Conservation (phyloP, 2,113 vertebrate genomes). For the Coreoperca whiteheadi region DNA sequence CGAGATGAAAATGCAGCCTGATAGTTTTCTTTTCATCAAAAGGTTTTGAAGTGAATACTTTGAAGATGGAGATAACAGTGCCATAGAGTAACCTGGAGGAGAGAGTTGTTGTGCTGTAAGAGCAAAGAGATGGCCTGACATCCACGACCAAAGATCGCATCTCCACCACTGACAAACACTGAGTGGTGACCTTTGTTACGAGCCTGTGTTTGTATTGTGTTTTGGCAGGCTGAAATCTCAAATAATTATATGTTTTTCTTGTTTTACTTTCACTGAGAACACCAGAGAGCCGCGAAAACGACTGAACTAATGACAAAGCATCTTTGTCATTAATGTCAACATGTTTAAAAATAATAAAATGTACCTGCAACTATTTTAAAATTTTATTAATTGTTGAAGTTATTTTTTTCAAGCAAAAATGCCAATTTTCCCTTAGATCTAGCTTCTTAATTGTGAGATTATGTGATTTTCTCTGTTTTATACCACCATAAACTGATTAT, state of each 20-base stretch:
- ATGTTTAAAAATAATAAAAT: background rate
- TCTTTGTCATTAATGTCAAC: background rate
- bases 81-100: slow-evolving; percentile 3
- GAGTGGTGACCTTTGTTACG: slow-evolving; percentile 44
- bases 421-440: background rate
- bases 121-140: slow-evolving; percentile 8
- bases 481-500: background rate
- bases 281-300: background rate
- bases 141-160: slow-evolving; percentile 37
- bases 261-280: background rate
- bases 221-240: slow-evolving; percentile 15
- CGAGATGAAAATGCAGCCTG: background rate
- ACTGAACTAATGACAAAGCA: slow-evolving; percentile 1
- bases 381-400: background rate
- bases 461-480: background rate
- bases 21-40: background rate
- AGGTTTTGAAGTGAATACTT: background rate
- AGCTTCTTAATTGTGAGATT: background rate
- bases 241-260: background rate
- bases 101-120: slow-evolving; percentile 1
- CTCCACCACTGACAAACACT: slow-evolving; percentile 29
- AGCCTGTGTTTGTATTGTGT: background rate
- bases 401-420: background rate
- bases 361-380: background rate
- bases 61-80: background rate